Evolutionary conservation across 2,113 vertebrate genomes (phyloP), one percentile per base, ranked within the genome.

Genomic region (Phasianus colchicus): DNA sequence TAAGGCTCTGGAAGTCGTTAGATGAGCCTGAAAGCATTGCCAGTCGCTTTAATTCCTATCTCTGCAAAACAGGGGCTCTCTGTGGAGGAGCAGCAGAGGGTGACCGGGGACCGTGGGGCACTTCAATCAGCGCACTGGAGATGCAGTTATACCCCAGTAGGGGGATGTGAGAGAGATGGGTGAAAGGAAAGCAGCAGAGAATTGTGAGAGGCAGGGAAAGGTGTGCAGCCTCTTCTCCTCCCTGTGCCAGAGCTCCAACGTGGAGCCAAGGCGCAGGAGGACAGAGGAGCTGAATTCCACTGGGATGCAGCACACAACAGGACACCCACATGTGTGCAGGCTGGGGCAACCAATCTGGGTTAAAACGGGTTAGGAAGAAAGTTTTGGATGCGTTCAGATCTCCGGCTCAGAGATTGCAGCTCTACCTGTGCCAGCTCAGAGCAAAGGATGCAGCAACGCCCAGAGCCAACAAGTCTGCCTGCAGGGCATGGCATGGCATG

Each of bases 1-100:
- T 70, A 96, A 96, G 88, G 86, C 88, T 93, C 95, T 93, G 95
- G 95, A 96, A 97, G 91, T 94, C 14, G 29, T 95, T 93, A 85
- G 93, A 79, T 94, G 95, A 91, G 83, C 80, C 90, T 89, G 88
- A 93, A 94, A 93, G 91, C 77, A 50, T 83, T 13, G 1, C 66
- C 79, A 92, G 91, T 27, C 60, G 0, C 50, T 89, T 47, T 71
- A 79, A 92, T 87, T 89, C 85, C 81, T 34, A 1, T 24, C 34
- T 70, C 52, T 86, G 78, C 47, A 29, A 38, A 74, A 88, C 43
- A 71, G 76, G 69, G 30, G 43, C 60, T 82, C 34, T 1, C 47
- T 86, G 77, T 89, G 79, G 10, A 34, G 64, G 78, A 80, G 81
- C 73, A 73, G 64, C 1, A 2, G 65, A 48, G 40, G 27, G 42